phyloP scores from a whole-genome alignment of 2,888 invertebrate genomes.

The Panorpa germanica region DNA sequence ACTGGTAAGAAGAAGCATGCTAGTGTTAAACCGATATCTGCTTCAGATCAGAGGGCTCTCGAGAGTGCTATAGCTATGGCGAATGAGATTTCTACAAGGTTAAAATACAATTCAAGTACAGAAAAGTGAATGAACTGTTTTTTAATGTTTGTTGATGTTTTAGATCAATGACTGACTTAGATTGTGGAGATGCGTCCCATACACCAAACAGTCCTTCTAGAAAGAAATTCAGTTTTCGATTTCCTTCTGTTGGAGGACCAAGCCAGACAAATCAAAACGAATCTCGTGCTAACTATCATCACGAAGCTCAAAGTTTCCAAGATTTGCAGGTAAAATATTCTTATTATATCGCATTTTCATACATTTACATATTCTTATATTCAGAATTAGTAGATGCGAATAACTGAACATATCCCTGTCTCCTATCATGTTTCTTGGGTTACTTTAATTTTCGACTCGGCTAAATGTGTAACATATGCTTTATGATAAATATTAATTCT shows the following conservation, averaged over 20 bases:
- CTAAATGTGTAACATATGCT: too few relatives aligned
- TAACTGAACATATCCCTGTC: too few relatives aligned
- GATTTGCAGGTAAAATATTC: constrained; percentile 81
- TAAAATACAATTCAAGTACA: constrained; percentile 20
- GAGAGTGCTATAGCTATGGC: constrained; percentile 88
- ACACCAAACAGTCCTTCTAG: constrained; percentile 51
- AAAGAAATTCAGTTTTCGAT: constrained; percentile 62
- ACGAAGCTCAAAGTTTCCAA: constrained; percentile 68
- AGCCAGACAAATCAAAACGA: constrained; percentile 21
- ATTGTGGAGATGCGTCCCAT: constrained; percentile 28
- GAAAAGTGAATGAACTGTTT: background rate
- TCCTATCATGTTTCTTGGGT: too few relatives aligned
- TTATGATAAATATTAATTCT: too few relatives aligned
- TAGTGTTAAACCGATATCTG: constrained; percentile 79
- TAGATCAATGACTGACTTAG: constrained; percentile 40
- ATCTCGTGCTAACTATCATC: constrained; percentile 54
- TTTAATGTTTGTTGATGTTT: constrained; percentile 11
- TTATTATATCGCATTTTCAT: too few relatives aligned
- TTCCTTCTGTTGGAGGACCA: constrained; percentile 31
- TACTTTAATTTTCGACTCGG: too few relatives aligned
- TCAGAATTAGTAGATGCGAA: too few relatives aligned
- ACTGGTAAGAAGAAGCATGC: constrained; percentile 20
- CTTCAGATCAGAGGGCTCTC: constrained; percentile 77
- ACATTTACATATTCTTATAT: too few relatives aligned
- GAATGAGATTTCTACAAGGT: constrained; percentile 70